Evolutionary conservation across 2,113 vertebrate species (phyloP), one percentile per base, ranked within the genome.

Genomic region (Odocoileus hemionus): DNA sequence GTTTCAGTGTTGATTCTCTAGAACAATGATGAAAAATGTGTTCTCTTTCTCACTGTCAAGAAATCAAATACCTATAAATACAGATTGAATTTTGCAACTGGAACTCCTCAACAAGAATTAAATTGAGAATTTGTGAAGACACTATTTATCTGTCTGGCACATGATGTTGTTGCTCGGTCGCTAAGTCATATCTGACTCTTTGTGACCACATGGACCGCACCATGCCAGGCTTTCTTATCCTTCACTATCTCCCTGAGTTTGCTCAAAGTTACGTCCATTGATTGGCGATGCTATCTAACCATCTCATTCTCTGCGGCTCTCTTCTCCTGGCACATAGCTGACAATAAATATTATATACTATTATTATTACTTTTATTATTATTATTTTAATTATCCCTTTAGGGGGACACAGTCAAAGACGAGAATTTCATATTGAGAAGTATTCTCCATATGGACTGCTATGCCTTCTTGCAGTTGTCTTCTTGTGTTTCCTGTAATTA

Each of bases 221-320:
- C 39, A 43, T 26, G 23, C 39, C 70, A 76, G 39, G 39, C 39
- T 76, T 43, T 13, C 70, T 43, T 76, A 23, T 43, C 39, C 39
- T 76, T 76, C 19, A 12, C 67, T 39, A 23, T 43, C 39, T 76
- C 23, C 23, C 36, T 0, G 3, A 76, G 12, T 43, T 76, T 43
- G 39, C 12, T 76, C 23, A 76, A 76, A 76, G 5, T 76, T 23
- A 76, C 4, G 6, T 43, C 39, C 39, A 76, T 26, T 43, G 70
- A 76, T 43, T 14, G 23, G 39, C 0, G 12, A 43, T 76, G 39
- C 23, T 43, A 76, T 8, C 23, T 43, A 76, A 76, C 39, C 12
- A 26, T 43, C 23, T 43, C 1, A 0, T 76, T 43, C 70, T 76
- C 70, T 76, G 70, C 39, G 0, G 0, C 39, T 15, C 23, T 43